These are phyloP conservation scores for Hipparchia semele DNA, from an alignment of 2,888 invertebrate genomes.

Conservation along the genomic window DNA sequence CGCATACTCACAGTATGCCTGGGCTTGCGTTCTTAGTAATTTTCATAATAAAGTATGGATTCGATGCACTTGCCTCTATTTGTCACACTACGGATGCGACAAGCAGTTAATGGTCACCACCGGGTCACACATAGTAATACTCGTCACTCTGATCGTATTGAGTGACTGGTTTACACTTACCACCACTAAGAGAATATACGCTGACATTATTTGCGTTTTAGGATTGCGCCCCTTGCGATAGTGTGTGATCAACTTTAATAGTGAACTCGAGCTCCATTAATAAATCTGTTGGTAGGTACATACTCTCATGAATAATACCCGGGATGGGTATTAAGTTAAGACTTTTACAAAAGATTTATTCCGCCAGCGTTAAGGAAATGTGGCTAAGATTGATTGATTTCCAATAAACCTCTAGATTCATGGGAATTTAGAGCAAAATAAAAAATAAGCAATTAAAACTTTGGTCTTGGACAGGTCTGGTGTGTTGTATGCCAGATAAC, in stretches of 20 bases:
- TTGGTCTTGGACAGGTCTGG: neutral
- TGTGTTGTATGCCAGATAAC: no score
- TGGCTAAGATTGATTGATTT: constrained; percentile 31
- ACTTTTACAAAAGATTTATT: constrained; percentile 36
- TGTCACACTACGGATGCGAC: no score
- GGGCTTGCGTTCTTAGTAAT: no score
- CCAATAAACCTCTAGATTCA: constrained; percentile 18
- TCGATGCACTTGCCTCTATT: no score
- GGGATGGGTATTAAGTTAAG: constrained; percentile 28
- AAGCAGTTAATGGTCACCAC: no score
- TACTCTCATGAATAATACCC: constrained; percentile 34
- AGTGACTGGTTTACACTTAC: neutral
- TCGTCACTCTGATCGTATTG: no score
- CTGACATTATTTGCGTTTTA: neutral
- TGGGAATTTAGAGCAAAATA: neutral
- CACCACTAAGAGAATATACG: neutral
- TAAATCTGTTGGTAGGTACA: constrained; percentile 30
- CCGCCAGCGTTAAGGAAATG: constrained; percentile 26
- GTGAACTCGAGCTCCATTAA: constrained; percentile 31
- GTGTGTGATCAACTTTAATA: constrained; percentile 3
- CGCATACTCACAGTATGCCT: no score
- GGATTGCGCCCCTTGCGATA: neutral
- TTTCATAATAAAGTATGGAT: no score
- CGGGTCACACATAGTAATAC: no score
- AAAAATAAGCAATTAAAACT: neutral